Evolutionary conservation across 2,888 invertebrate species (phyloP).

Genomic region (Drymonia ruficornis): DNA sequence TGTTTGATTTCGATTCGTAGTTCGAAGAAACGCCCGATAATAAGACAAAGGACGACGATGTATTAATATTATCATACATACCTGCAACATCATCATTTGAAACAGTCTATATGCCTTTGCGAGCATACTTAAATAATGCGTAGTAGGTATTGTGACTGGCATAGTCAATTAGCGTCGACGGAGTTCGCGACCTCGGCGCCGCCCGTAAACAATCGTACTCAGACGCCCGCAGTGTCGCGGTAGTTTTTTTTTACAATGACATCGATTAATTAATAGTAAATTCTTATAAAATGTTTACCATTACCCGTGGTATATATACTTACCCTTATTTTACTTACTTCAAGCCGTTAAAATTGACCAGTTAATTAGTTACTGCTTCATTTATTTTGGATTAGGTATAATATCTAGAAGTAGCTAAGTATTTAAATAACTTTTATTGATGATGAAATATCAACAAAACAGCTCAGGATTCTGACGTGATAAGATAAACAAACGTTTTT

Average conservation of each 20-base stretch:
- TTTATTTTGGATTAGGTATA: background rate
- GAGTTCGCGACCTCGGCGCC: constrained; percentile 16
- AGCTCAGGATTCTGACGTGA: background rate
- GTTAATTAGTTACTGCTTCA: too few species aligned
- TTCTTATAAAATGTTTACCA: background rate
- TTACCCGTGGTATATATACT: too few species aligned
- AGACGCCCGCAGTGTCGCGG: constrained; percentile 1
- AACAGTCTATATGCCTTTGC: too few species aligned
- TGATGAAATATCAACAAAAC: background rate
- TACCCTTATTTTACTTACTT: too few species aligned
- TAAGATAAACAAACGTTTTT: background rate
- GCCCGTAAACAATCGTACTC: constrained; percentile 2
- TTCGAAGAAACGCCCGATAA: background rate
- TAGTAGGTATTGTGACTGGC: constrained; percentile 1
- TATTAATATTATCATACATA: background rate
- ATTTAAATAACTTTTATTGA: background rate
- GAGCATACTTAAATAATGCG: background rate
- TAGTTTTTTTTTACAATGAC: background rate
- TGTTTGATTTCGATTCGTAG: background rate
- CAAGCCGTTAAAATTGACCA: too few species aligned
- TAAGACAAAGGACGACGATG: background rate
- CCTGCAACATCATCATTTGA: too few species aligned
- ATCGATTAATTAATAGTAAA: background rate
- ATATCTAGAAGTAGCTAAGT: too few species aligned
- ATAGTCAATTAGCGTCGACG: constrained; percentile 9